These are phyloP conservation scores for Zoanthus sansibaricus DNA, from an alignment of 92 coral and sea anemone genomes.

Conservation along the genomic window DNA sequence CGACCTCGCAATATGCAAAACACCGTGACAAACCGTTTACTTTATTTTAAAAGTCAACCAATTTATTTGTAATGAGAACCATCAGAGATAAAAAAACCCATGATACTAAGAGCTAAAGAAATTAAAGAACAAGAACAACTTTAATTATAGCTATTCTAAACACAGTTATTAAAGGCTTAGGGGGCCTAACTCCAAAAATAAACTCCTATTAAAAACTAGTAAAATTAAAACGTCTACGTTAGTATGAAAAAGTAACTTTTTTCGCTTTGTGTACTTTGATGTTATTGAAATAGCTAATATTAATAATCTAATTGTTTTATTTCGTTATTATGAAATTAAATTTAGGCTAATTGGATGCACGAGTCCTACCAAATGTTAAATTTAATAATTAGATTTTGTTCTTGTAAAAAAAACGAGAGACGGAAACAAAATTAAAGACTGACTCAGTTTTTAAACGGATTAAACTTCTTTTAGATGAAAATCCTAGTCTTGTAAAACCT, in stretches of 20 bases:
- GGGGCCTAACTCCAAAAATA: too few species aligned
- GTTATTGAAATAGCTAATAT: not conserved
- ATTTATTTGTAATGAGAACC: conserved; percentile 2
- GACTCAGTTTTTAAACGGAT: not conserved
- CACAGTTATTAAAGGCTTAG: too few species aligned
- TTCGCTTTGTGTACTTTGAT: not conserved
- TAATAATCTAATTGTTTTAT: not conserved
- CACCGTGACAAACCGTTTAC: not conserved
- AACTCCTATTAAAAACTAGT: too few species aligned
- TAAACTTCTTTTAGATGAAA: too few species aligned
- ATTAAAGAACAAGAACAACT: not conserved
- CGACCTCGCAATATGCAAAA: not conserved
- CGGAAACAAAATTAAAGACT: not conserved
- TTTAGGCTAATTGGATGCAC: not conserved
- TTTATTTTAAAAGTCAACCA: not conserved
- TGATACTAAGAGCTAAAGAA: not conserved
- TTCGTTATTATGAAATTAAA: not conserved
- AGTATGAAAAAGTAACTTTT: too few species aligned
- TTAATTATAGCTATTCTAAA: too few species aligned
- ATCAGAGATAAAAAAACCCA: not conserved
- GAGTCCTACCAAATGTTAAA: not conserved
- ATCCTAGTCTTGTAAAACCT: too few species aligned
- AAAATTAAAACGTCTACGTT: too few species aligned
- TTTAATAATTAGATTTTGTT: not conserved
- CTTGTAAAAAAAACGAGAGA: not conserved